phyloP scores from a whole-genome alignment of 2,888 invertebrate genomes.

The Tridacna gigas region DNA sequence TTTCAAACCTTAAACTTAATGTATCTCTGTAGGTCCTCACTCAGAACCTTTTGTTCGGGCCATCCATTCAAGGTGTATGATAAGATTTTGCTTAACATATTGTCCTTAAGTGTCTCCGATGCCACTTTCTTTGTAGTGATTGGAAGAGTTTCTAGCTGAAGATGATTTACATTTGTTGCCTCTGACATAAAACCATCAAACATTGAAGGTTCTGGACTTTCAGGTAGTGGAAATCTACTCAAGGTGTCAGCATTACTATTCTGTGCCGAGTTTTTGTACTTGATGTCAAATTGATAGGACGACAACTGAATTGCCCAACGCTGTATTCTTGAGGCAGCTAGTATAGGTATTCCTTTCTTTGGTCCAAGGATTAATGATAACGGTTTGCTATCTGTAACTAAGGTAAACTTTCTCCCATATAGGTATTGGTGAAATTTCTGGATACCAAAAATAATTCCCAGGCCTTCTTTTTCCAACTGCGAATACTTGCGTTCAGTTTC shows the following conservation, averaged over 20 bases:
- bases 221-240: slow-evolving; percentile 59
- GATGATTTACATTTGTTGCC: not conserved
- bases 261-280: slow-evolving; percentile 70
- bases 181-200: not conserved
- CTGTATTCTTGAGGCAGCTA: not conserved
- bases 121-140: not conserved
- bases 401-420: slow-evolving; percentile 44
- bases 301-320: not conserved
- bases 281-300: slow-evolving; percentile 78
- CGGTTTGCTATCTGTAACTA: not conserved
- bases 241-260: slow-evolving; percentile 81
- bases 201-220: not conserved
- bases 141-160: not conserved
- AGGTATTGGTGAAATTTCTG: slow-evolving; percentile 31
- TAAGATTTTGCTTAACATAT: not conserved
- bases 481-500: not conserved
- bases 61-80: slow-evolving; percentile 39
- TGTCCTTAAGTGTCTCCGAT: not conserved
- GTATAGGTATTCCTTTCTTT: not conserved
- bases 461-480: not conserved
- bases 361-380: not conserved
- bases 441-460: not conserved
- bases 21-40: not conserved
- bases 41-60: slow-evolving; percentile 3
- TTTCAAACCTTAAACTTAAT: not conserved